Base-by-base conservation (phyloP, 2,888 invertebrate species). In the Brenthis hecate region DNA sequence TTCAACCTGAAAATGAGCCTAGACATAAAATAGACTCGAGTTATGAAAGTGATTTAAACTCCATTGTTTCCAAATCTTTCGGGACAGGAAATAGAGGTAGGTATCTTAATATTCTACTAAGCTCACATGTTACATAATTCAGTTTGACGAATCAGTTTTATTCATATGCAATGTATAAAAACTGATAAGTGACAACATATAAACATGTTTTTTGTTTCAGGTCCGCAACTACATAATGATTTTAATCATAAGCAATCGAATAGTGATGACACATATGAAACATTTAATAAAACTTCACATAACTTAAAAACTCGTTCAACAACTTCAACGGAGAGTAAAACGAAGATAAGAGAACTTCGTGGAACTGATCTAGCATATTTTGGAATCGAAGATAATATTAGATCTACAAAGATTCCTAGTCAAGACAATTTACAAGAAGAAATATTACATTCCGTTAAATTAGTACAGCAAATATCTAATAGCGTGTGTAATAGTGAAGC, bases 301-400 rank as follows among this genome's bases (percentile, higher is more conserved):
- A 23, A 61, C 51, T 43, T 58, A 56, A 68, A 79, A 64, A 73
- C 74, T 13, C 73, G 84, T 64, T 81, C 84, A 74, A 77, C 81
- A 66, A 84, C 90, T 13, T 84, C 88, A 8, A 78, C 78, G 28
- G 80, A 80, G 68, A 77, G 74, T 32, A 85, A 81, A 74, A 74
- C 84, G 14, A 89, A 86, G 79, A 84, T 88, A 6, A 86, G 95
- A 73, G 92, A 94, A 81, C 84, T 95, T 55, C 88, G 94, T 70
- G 93, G 94, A 56, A 94, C 94, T 73, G 95, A 95, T 77, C 85
- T 95, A 58, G 94, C 94, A 70, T 95, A 94, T 78, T 95, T 95
- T 76, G 95, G 95, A 43, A 77, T 89, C 19, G 78, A 81, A 60
- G 80, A 81, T 54, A 69, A 69, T 78, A 89, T 16, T 57, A 72